A percentile compares a stretch with the other conserved stretches of the same genome.
phyloP scores from a whole-genome alignment of 2,888 invertebrate genomes.

The Cinara cedri region DNA sequence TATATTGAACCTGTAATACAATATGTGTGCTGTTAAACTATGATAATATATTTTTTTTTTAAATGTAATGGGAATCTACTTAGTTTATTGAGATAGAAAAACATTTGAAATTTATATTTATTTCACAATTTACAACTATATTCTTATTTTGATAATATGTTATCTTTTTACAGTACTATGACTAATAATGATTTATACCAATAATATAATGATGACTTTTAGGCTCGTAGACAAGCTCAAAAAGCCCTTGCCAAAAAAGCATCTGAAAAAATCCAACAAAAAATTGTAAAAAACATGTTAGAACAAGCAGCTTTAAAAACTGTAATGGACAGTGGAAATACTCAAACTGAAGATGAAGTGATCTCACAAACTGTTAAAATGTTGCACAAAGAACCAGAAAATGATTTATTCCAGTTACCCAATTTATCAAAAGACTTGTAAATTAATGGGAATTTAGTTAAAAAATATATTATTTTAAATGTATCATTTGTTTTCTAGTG shows the following conservation, averaged over 20 bases:
- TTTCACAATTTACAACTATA: too few relatives aligned
- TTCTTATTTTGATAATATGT: not conserved
- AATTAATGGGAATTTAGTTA: not conserved
- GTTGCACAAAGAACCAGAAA: slow-evolving; percentile 29
- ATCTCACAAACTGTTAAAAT: slow-evolving; percentile 34
- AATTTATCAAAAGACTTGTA: slow-evolving; percentile 30
- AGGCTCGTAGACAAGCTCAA: slow-evolving; percentile 52
- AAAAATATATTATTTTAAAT: not conserved
- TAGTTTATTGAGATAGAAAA: too few relatives aligned
- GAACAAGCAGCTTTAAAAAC: slow-evolving; percentile 45
- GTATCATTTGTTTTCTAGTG: slow-evolving; percentile 12
- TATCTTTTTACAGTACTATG: not conserved
- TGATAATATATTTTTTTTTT: too few relatives aligned
- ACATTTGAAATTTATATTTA: too few relatives aligned
- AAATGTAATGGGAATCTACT: too few relatives aligned
- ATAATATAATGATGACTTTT: not conserved
- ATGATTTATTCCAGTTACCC: slow-evolving; percentile 44
- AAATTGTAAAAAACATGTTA: slow-evolving; percentile 43
- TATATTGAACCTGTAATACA: too few relatives aligned
- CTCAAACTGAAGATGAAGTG: slow-evolving; percentile 39
- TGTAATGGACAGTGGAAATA: slow-evolving; percentile 16
- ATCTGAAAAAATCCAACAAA: slow-evolving; percentile 28
- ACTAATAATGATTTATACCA: not conserved
- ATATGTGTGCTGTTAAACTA: too few relatives aligned
- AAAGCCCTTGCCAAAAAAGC: slow-evolving; percentile 27